Base-by-base conservation (phyloP, 2,888 invertebrate species). In the Spilarctia lutea region DNA sequence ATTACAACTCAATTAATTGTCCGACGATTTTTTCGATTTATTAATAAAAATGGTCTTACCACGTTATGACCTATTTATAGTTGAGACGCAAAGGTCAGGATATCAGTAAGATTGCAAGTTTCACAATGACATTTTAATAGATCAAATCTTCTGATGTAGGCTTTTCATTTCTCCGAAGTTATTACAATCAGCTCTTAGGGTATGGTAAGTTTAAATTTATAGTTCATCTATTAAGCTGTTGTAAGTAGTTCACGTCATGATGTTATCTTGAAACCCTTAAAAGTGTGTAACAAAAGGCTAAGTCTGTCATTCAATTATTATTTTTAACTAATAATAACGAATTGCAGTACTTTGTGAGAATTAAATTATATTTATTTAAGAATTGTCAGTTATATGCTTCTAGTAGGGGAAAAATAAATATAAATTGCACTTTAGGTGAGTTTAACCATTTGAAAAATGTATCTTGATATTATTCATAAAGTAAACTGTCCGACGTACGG, bases 401-500 rank as follows among this genome's bases (percentile, higher is more conserved):
- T 60, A 60, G 60, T 67, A 42, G 27, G 27, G 42, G 27, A 67
- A 67, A 67, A 42, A 42, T 20, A 67, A 67, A 67, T 27, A 67
- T 3, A 42, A 42, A 39, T 42, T 27, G 13, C 10, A 67, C 48
- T 48, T 48, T 20, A 6, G 48, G 7, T 67, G 42, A 27, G 27
- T 67, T 4, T 7, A 67, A 27, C 11, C 7, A 42, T 30, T 27
- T 67, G 27, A 45, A 67, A 67, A 67, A 27, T n/a, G n/a, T 6
- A 35, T 27, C 27, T n/a, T n/a, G 56, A n/a, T 11, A 11, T 56
- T 3, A 8, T 52, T 56, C 11, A n/a, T 56, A 10, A 11, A n/a
- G 20, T 24, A 52, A 65, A 65, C 24, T 20, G 39, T n/a, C n/a
- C n/a, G n/a, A n/a, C n/a, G n/a, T n/a, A n/a, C n/a, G n/a, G n/a